A percentile compares a stretch with the other conserved stretches of the same genome.
Conservation (phyloP, 2,888 invertebrate genomes). For the Drosophila melanocephala region DNA sequence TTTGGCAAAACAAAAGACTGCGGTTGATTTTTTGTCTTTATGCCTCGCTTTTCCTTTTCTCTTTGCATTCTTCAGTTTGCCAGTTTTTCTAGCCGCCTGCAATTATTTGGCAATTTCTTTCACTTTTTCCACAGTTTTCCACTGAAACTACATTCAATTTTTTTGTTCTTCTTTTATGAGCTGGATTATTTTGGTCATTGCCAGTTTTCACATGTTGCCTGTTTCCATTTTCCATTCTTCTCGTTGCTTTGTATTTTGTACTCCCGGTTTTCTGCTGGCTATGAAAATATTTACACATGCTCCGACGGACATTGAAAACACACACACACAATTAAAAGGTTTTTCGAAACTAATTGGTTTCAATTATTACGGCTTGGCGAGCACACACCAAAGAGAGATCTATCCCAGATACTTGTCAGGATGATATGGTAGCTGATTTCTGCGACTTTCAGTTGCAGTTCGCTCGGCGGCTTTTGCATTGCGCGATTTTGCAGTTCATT, state of each 20-base stretch:
- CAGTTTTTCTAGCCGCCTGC: conserved; percentile 50
- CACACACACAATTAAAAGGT: conserved; percentile 76
- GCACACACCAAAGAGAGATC: conserved; percentile 62
- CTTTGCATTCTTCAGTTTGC: conserved; percentile 19
- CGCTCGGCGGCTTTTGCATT: conserved; percentile 55
- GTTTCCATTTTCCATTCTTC: conserved; percentile 29
- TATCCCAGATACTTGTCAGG: conserved; percentile 37
- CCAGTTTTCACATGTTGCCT: conserved; percentile 74
- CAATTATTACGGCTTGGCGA: conserved; percentile 74
- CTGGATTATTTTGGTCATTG: conserved; percentile 80
- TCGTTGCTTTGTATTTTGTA: conserved; percentile 42
- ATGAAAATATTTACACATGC: conserved; percentile 78
- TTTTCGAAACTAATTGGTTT: conserved; percentile 82
- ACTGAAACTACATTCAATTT: conserved; percentile 58
- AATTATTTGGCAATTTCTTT: conserved; percentile 77
- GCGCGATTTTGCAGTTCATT: conserved; percentile 75
- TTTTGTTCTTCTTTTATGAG: conserved; percentile 18
- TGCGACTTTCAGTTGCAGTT: neutral
- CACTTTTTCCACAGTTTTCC: conserved; percentile 23
- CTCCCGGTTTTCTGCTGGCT: conserved; percentile 52
- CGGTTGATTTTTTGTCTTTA: conserved; percentile 75
- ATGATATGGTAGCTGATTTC: conserved; percentile 42
- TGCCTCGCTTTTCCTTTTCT: conserved; percentile 48
- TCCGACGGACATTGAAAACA: conserved; percentile 56
- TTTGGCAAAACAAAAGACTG: conserved; percentile 53